phyloP scores from a whole-genome alignment of 1,140 invertebrate species.

The Aphaenogaster ashmeadi region DNA sequence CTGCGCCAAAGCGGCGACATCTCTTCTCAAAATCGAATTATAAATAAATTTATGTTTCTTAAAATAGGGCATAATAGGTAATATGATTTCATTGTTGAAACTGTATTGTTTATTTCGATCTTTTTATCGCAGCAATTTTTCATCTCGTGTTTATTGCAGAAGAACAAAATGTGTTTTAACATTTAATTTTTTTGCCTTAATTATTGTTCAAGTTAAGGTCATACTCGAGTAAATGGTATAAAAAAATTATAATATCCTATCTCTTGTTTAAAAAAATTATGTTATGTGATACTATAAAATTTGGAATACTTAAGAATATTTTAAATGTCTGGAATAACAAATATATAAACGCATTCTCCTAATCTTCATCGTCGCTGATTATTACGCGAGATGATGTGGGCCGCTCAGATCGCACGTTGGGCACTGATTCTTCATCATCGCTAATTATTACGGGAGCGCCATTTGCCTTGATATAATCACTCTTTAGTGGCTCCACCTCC shows the following conservation, averaged over 20 bases:
- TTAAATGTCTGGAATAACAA: neutral
- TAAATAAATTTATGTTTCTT: neutral
- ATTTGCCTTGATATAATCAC: conserved; percentile 54
- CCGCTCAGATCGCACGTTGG: conserved; percentile 39
- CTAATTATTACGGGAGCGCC: conserved; percentile 69
- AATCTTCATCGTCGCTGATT: conserved; percentile 81
- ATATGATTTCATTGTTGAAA: neutral
- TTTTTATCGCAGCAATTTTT: neutral
- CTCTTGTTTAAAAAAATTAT: conserved; percentile 1
- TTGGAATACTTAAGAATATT: neutral
- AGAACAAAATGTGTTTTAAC: neutral
- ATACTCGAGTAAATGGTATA: neutral
- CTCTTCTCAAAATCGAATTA: neutral
- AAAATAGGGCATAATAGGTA: neutral
- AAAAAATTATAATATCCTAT: neutral
- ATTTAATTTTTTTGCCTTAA: neutral
- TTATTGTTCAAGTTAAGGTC: neutral
- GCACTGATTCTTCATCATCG: conserved; percentile 68
- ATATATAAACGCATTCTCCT: neutral
- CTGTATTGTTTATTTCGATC: neutral
- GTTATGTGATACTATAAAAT: neutral
- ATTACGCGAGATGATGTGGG: conserved; percentile 55
- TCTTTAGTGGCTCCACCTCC: conserved; percentile 70
- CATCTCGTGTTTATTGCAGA: neutral
- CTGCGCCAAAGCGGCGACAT: neutral